Base-by-base conservation (phyloP, 2,113 vertebrate species). In the Otocyon megalotis region DNA sequence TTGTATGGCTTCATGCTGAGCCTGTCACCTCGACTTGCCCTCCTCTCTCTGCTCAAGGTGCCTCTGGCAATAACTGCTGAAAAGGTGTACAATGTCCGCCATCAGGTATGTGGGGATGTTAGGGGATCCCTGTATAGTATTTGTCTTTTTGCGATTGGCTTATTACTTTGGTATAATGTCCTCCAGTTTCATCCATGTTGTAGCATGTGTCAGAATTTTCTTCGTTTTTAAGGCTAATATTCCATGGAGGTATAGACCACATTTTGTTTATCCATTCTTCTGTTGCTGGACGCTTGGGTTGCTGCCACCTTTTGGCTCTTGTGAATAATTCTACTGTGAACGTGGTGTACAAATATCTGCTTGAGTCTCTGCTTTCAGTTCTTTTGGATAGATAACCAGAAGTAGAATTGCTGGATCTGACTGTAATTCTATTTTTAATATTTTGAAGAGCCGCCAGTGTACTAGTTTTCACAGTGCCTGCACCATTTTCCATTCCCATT, bases 1-100 rank as follows among this genome's bases (percentile, higher is more conserved):
- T 98, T 99, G 14, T 98, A 99, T 19, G 77, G 71, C 60, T 98
- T 99, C 92, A 99, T 99, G 99, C 15, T 99, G 87, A 97, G 1
- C 10, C 96, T 99, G 0, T 99, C 99, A 0, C 99, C 99, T 96
- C 99, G 98, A 53, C 98, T 99, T 79, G 99, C 99, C 0, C 82
- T 99, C 1, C 98, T 99, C 0, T 98, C 99, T 3, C 84, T 99
- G 83, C 87, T 99, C 30, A 98, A 99, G 67, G 89, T 98, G 0
- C 99, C 99, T 0, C 35, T 99, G 19, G 98, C 94, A 0, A 98
- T 98, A 4, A 95, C 98, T 0, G 58, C 98, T 0, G 98, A 99
- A 89, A 99, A 98, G 79, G 26, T 99, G 60, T 99, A 99, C 72
- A 98, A 98, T 82, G 96, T 65, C 50, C 98, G 99, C 4, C 98